These are phyloP conservation scores for Procapra przewalskii DNA, from an alignment of 2,113 vertebrate genomes.

Conservation along the genomic window DNA sequence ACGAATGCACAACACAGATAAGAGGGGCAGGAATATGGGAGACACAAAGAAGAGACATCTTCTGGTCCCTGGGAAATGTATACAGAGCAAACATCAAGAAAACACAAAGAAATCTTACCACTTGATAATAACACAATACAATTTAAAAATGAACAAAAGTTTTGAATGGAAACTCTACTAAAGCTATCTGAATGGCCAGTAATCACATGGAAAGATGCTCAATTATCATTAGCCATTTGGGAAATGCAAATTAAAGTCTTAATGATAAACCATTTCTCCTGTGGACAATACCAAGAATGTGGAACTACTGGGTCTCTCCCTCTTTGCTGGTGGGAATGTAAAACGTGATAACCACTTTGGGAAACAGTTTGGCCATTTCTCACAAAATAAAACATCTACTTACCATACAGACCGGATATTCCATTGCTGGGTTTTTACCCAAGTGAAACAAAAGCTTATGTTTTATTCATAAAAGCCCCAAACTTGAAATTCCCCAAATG, in stretches of 20 bases:
- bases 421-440: not conserved
- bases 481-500: not conserved
- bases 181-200: not conserved
- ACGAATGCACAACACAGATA: not conserved
- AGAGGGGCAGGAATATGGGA: not conserved
- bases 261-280: not conserved
- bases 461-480: not conserved
- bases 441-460: not conserved
- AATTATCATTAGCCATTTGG: not conserved
- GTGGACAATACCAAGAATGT: not conserved
- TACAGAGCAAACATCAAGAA: not conserved
- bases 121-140: not conserved
- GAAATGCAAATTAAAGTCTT: not conserved
- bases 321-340: not conserved
- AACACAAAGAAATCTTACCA: not conserved
- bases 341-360: not conserved
- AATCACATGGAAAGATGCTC: not conserved
- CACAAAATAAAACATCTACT: not conserved
- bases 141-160: not conserved
- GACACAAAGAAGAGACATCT: not conserved
- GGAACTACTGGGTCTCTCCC: not conserved
- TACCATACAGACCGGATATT: not conserved
- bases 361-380: not conserved
- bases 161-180: not conserved
- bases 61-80: not conserved